Percentiles rank a stretch among this genome's conserved stretches.
phyloP scores from a whole-genome alignment of 2,113 vertebrate species.

The Mellivora capensis region DNA sequence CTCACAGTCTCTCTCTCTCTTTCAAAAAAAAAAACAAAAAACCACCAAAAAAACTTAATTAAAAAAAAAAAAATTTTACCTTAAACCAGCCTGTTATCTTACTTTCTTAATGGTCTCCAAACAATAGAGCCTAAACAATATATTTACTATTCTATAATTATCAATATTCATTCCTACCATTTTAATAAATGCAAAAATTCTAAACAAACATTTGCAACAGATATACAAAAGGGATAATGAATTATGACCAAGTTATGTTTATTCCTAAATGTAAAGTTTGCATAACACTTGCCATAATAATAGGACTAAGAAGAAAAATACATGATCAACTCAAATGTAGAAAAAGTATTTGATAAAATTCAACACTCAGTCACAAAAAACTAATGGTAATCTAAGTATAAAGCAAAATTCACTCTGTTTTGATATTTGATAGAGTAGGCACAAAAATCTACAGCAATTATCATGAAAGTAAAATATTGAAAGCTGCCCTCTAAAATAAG shows the following conservation, averaged over 20 bases:
- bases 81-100: not conserved
- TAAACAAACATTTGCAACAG: not conserved
- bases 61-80: not conserved
- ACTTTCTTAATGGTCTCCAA: not conserved
- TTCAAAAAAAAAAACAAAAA: too few species aligned
- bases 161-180: not conserved
- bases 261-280: constrained; percentile 1
- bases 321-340: not conserved
- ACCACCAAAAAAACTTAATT: too few species aligned
- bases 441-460: not conserved
- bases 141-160: not conserved
- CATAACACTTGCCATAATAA: not conserved
- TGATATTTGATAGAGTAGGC: not conserved
- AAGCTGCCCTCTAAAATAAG: not conserved
- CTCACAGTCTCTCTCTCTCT: too few species aligned
- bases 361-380: not conserved
- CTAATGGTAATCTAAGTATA: not conserved
- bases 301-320: not conserved
- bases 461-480: not conserved
- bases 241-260: not conserved
- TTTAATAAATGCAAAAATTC: not conserved
- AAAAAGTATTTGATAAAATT: constrained; percentile 18
- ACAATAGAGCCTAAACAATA: not conserved
- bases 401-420: not conserved
- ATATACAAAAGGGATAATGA: not conserved